Evolutionary conservation across 2,888 invertebrate species (phyloP).

Genomic region (Tinea trinotella): DNA sequence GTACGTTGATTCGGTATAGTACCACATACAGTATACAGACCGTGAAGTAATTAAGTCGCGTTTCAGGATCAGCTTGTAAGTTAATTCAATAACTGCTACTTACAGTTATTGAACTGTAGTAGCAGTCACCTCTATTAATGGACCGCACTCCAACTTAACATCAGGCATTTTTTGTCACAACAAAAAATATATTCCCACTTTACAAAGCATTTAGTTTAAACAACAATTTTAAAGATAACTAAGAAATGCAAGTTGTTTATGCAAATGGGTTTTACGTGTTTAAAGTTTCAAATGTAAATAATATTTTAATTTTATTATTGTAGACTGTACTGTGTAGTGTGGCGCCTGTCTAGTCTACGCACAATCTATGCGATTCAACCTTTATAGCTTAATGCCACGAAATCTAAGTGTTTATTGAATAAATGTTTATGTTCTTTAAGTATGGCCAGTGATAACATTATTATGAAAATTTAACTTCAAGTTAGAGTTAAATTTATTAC

Average conservation of each 20-base stretch:
- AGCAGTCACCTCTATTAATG: no score
- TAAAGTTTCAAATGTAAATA: not conserved
- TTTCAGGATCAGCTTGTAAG: no score
- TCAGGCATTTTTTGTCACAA: no score
- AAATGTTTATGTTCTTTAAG: conserved; percentile 7
- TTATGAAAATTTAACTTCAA: conserved; percentile 4
- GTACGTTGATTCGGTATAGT: no score
- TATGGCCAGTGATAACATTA: conserved; percentile 1
- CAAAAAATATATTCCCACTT: no score
- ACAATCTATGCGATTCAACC: conserved; percentile 15
- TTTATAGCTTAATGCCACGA: conserved; percentile 17
- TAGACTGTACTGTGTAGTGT: conserved; percentile 1
- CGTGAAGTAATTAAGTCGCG: no score
- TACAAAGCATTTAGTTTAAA: no score
- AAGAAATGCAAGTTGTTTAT: not conserved
- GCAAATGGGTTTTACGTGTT: not conserved
- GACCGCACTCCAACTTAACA: no score
- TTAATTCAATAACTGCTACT: no score
- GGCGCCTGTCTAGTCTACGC: conserved; percentile 12
- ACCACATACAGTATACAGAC: no score
- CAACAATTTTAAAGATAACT: not conserved
- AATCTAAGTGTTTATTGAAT: conserved; percentile 5
- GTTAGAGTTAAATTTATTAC: not conserved
- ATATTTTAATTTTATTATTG: not conserved
- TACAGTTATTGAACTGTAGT: no score